Base-by-base conservation (phyloP, 1,140 invertebrate genomes). In the Kradibia gibbosae region DNA sequence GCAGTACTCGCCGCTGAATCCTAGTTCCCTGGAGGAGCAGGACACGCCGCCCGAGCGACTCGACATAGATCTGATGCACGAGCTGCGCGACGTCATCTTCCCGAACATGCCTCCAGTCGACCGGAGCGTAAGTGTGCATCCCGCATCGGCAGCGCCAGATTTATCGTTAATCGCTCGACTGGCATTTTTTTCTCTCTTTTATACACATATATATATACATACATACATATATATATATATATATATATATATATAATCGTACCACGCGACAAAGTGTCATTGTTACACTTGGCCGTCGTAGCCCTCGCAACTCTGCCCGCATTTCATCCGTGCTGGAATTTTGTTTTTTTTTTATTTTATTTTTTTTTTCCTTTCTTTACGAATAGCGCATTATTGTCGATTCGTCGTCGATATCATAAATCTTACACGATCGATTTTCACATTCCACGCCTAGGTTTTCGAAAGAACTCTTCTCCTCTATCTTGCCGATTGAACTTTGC, bases 41-140 rank as follows among this genome's bases (percentile, higher is more conserved):
- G 92, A 92, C 73, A 89, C 86, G 0, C 60, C 81, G 20, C 87
- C 88, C 39, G 90, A 88, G 86, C 87, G 85, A 71, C 84, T 94
- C 57, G 90, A 93, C 84, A 93, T 94, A 83, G 94, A 95, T 88
- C 88, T 95, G 62, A 93, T 95, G 93, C 92, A 93, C 72, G 94
- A 94, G 88, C 89, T 95, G 75, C 91, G 94, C 83, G 93, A 95
- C 87, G 92, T 94, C 34, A 91, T 95, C 85, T 89, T 89, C 80
- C 91, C 92, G 79, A 91, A 89, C 79, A 87, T 89, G 45, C 92
- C 93, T 34, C 90, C 92, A 31, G 91, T 93, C 20, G 93, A 93
- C 85, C 88, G 92, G 88, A 92, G 91, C 73, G 93, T 94, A 89
- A 92, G 91, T 91, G 17, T 62, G 31, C 0, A 72, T n/a, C 0